Evolutionary conservation across 2,113 vertebrate species (phyloP), one percentile per base, ranked within the genome.

Genomic region (Dinomys branickii): DNA sequence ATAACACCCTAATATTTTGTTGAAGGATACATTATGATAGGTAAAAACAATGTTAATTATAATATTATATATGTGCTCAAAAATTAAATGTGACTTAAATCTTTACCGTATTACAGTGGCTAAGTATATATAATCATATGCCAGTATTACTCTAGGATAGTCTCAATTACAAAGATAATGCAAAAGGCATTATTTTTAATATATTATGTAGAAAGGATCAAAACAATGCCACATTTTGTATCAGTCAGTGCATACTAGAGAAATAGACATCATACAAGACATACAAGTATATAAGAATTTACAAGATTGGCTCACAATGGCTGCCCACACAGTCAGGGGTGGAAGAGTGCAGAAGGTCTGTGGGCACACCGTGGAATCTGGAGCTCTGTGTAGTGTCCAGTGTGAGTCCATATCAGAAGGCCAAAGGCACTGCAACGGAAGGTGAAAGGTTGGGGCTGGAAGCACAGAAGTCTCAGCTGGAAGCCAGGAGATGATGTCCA

Each of bases 101-200:
- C 33, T 96, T 91, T 94, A 82, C 69, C 85, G 28, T 61, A 83
- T n/a, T 44, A 83, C 44, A 87, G 58, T 71, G 65, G 35, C 26
- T 95, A 88, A 85, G 14, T 24, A 56, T 11, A 30, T 47, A 24
- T 47, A 35, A 85, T 35, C 80, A 6, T 33, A 35, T 88, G 54
- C 58, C 78, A 88, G 44, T 56, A 71, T 58, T 52, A 52, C 61
- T 71, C 38, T 83, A 82, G 50, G 4, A 33, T 67, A 89, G 38
- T 54, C 59, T 91, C 35, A 93, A n/a, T 69, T 35, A 71, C 77
- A 75, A 81, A 73, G 19, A 84, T 77, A 77, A 77, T 88, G 5
- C 58, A 85, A 77, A 85, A 77, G 2, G 1, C 80, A 95, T 86
- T 93, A 63, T 87, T 86, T 80, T n/a, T 84, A 77, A 56, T 88